A percentile compares a stretch with the other conserved stretches of the same genome.
Conservation (phyloP, 2,888 invertebrate genomes). For the Drosophila paracracens region DNA sequence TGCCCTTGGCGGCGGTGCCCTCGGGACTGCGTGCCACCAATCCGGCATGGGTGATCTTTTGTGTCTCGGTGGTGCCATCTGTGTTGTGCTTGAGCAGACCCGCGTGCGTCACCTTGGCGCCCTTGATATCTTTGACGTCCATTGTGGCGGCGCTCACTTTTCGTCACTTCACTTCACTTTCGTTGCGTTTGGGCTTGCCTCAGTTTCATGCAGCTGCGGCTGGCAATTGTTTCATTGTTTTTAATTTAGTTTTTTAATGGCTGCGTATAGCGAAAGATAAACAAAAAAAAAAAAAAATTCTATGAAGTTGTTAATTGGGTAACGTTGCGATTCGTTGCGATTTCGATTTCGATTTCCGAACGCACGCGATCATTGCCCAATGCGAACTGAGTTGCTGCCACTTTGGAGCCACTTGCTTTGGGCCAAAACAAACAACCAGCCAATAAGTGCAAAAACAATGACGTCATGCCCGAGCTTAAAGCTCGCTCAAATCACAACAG, state of each 20-base stretch:
- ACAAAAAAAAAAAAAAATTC: constrained; percentile 22
- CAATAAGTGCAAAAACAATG: constrained; percentile 67
- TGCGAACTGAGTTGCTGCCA: constrained; percentile 73
- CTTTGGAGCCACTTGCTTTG: constrained; percentile 56
- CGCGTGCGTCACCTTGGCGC: constrained; percentile 87
- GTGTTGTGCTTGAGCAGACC: constrained; percentile 87
- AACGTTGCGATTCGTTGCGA: constrained; percentile 42
- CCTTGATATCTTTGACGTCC: constrained; percentile 85
- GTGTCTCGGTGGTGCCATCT: constrained; percentile 87
- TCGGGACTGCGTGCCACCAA: constrained; percentile 95
- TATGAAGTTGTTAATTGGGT: constrained; percentile 34
- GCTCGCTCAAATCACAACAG: constrained; percentile 48
- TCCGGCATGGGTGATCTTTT: constrained; percentile 90
- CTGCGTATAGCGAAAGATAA: constrained; percentile 6
- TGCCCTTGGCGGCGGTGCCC: constrained; percentile 97
- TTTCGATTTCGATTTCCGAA: constrained; percentile 55
- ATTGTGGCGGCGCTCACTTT: constrained; percentile 62
- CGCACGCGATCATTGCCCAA: constrained; percentile 79
- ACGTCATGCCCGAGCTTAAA: constrained; percentile 77
- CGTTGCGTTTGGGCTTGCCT: constrained; percentile 34
- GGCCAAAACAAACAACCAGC: constrained; percentile 54
- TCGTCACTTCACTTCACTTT: constrained; percentile 37
- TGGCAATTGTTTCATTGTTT: constrained; percentile 49
- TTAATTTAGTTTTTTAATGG: constrained; percentile 12
- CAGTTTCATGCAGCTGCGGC: constrained; percentile 40